A percentile compares a stretch with the other conserved stretches of the same genome.
Evolutionary conservation across 2,113 vertebrate species (phyloP).

Genomic region (Rutilus rutilus): DNA sequence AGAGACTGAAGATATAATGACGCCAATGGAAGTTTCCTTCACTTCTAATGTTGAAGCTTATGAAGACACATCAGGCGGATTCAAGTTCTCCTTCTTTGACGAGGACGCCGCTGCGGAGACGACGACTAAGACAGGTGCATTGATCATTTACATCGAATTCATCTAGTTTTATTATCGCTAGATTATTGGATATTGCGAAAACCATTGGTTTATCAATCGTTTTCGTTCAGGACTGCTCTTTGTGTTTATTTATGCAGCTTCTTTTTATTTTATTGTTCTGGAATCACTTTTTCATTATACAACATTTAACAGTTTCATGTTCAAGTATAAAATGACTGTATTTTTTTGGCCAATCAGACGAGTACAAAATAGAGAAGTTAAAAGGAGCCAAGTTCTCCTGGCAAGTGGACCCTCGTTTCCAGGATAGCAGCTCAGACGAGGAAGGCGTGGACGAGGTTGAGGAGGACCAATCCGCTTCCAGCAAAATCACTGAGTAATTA

Average conservation of each 20-base stretch:
- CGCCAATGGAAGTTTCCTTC: neutral
- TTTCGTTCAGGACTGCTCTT: neutral
- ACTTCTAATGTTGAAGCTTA: neutral
- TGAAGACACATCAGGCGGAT: slow-evolving; percentile 62
- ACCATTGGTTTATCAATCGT: neutral
- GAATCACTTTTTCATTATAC: neutral
- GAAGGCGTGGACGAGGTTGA: slow-evolving; percentile 71
- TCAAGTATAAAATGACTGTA: neutral
- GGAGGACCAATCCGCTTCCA: slow-evolving; percentile 47
- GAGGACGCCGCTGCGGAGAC: slow-evolving; percentile 55
- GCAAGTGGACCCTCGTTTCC: slow-evolving; percentile 84
- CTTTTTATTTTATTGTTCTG: neutral
- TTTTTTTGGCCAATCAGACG: slow-evolving; percentile 62
- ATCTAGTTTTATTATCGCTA: neutral
- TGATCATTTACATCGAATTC: neutral
- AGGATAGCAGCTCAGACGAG: slow-evolving; percentile 90
- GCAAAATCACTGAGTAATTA: slow-evolving; percentile 70
- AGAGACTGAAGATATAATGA: slow-evolving; percentile 14
- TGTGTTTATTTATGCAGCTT: neutral
- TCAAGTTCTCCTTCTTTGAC: slow-evolving; percentile 91
- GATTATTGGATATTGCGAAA: neutral
- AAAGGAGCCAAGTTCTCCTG: slow-evolving; percentile 76
- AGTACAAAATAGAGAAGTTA: slow-evolving; percentile 77
- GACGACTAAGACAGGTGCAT: slow-evolving; percentile 59
- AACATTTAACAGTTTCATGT: neutral